phyloP scores from a whole-genome alignment of 1,140 invertebrate species.

The Pygmarrhopalites habei region DNA sequence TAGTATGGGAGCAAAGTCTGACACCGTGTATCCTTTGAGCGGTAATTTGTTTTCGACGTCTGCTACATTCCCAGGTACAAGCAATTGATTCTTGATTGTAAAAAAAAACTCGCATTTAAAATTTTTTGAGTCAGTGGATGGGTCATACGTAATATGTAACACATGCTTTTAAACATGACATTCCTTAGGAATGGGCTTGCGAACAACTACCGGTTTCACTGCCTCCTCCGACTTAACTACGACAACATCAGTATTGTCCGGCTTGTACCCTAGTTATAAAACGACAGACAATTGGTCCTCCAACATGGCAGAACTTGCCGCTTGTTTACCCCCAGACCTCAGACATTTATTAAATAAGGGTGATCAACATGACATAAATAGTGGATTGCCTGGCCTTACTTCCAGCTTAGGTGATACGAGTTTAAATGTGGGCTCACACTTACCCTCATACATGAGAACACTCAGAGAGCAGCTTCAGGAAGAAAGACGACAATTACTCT shows the following conservation, averaged over 20 bases:
- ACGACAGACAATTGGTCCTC: conserved; percentile 36
- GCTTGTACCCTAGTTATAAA: conserved; percentile 37
- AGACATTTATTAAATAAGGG: conserved; percentile 44
- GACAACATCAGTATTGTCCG: conserved; percentile 39
- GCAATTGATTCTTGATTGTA: too few relatives aligned
- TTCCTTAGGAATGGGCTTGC: conserved; percentile 39
- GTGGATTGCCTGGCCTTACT: conserved; percentile 17
- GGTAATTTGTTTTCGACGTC: conserved; percentile 35
- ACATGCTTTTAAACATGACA: too few relatives aligned
- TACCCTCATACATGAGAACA: conserved; percentile 50
- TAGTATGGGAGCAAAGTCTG: conserved; percentile 40
- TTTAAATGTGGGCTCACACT: conserved; percentile 38
- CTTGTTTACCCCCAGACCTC: conserved; percentile 48
- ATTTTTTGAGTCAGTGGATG: too few relatives aligned
- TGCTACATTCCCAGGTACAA: conserved; percentile 31
- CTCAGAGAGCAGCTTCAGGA: conserved; percentile 52
- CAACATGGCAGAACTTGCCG: conserved; percentile 44
- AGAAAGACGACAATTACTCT: conserved; percentile 46
- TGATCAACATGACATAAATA: neutral
- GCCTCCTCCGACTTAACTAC: conserved; percentile 36
- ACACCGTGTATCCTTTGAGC: conserved; percentile 30
- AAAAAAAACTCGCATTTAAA: too few relatives aligned
- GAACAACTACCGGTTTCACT: conserved; percentile 38
- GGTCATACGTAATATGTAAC: too few relatives aligned
- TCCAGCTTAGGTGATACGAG: conserved; percentile 24